Evolutionary conservation across 2,888 invertebrate genomes (phyloP).

Genomic region (Diaprepes abbreviatus): DNA sequence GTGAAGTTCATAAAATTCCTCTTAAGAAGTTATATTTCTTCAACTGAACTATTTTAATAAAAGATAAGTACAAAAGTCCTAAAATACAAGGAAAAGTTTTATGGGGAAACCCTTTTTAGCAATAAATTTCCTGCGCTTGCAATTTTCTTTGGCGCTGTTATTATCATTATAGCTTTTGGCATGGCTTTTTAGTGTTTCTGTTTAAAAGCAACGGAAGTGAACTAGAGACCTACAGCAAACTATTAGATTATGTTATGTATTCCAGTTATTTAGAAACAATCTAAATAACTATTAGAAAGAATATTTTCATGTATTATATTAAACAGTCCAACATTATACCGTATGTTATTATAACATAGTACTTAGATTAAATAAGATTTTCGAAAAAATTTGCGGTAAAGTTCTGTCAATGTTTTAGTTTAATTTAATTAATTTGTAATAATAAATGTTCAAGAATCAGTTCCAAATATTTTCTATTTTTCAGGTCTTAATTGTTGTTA

Average conservation of each 20-base stretch:
- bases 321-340: background rate
- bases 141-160: conserved; percentile 34
- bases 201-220: background rate
- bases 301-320: too few relatives aligned
- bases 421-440: too few relatives aligned
- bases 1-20: background rate
- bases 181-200: background rate
- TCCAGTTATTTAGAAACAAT: too few relatives aligned
- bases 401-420: too few relatives aligned
- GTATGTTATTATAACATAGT: too few relatives aligned
- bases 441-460: too few relatives aligned
- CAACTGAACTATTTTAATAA: conserved; percentile 14
- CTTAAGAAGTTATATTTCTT: background rate
- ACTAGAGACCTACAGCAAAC: background rate
- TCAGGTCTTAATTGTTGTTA: too few relatives aligned
- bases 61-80: conserved; percentile 11
- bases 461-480: too few relatives aligned
- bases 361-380: background rate
- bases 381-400: background rate
- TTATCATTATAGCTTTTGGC: conserved; percentile 25
- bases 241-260: too few relatives aligned
- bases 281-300: too few relatives aligned
- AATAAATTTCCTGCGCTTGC: conserved; percentile 32
- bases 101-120: background rate
- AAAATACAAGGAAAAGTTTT: conserved; percentile 6